Evolutionary conservation across 2,797 vertebrate genomes (phyloP).

Genomic region (Miopithecus talapoin): DNA sequence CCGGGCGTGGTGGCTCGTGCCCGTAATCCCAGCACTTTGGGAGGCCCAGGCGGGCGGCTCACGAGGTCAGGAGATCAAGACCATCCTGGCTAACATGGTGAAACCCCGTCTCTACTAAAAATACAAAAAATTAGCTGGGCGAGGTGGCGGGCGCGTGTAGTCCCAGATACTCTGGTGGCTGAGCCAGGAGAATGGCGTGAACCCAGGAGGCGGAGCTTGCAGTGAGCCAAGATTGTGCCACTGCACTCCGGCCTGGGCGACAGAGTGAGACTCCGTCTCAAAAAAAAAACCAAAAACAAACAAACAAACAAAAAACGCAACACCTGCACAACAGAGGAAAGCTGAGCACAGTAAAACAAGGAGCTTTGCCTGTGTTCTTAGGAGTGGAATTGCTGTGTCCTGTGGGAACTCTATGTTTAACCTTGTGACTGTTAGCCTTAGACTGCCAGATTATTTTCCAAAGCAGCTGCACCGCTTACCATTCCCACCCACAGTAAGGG

Average conservation of each 20-base stretch:
- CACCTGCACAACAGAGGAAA: background rate
- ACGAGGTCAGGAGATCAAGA: too few species aligned
- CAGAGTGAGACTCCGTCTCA: too few species aligned
- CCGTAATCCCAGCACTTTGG: too few species aligned
- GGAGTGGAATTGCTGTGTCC: background rate
- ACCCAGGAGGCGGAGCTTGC: too few species aligned
- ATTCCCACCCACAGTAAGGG: background rate
- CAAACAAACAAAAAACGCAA: background rate
- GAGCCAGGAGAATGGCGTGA: too few species aligned
- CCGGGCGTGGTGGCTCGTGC: fast-evolving
- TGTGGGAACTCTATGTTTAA: background rate
- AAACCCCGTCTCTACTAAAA: too few species aligned
- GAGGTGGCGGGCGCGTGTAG: fast-evolving
- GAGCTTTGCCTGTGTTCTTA: background rate
- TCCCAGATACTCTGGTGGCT: too few species aligned
- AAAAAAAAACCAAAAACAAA: background rate
- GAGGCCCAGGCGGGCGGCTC: too few species aligned
- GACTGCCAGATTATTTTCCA: background rate
- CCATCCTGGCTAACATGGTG: too few species aligned
- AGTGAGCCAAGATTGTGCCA: too few species aligned
- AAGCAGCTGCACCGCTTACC: background rate
- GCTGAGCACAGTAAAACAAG: background rate
- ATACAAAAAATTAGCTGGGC: too few species aligned
- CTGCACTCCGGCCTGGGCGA: too few species aligned
- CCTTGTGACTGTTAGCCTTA: background rate